Evolutionary conservation across 2,113 vertebrate species (phyloP).

Genomic region (Nothoprocta perdicaria): DNA sequence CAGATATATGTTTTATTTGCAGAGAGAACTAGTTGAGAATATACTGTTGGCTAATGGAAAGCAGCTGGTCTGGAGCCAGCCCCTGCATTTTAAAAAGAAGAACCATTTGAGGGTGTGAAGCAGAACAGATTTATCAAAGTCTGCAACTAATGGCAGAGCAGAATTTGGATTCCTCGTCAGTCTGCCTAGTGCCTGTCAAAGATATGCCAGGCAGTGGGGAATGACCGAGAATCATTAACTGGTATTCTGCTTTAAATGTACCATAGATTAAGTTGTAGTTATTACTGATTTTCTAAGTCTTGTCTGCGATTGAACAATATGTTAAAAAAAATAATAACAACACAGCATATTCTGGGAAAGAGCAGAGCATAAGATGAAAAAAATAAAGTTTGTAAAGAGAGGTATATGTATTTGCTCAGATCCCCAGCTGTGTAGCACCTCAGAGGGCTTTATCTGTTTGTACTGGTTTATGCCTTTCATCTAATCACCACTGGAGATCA

Average conservation of each 20-base stretch:
- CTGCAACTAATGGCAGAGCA: not conserved
- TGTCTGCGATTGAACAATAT: conserved; percentile 4
- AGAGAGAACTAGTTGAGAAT: not conserved
- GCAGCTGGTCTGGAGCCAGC: not conserved
- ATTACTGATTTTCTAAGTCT: not conserved
- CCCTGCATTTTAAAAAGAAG: not conserved
- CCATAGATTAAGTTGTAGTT: not conserved
- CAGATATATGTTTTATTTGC: not conserved
- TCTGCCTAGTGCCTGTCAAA: not conserved
- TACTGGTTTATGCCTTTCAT: conserved; percentile 13
- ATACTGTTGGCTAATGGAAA: not conserved
- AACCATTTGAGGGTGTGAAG: not conserved
- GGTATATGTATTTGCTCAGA: not conserved
- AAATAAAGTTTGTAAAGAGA: not conserved
- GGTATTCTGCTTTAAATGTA: not conserved
- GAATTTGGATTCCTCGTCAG: conserved; percentile 19
- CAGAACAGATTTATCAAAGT: conserved; percentile 42
- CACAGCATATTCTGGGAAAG: conserved; percentile 24
- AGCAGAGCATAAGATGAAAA: conserved; percentile 17
- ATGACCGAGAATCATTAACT: not conserved
- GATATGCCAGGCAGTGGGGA: not conserved
- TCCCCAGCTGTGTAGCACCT: conserved; percentile 1
- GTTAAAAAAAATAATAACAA: not conserved
- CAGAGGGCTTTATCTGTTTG: conserved; percentile 43
- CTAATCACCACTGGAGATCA: not conserved